Conservation (phyloP, 1,140 invertebrate species). For the Trinorchestia longiramus region DNA sequence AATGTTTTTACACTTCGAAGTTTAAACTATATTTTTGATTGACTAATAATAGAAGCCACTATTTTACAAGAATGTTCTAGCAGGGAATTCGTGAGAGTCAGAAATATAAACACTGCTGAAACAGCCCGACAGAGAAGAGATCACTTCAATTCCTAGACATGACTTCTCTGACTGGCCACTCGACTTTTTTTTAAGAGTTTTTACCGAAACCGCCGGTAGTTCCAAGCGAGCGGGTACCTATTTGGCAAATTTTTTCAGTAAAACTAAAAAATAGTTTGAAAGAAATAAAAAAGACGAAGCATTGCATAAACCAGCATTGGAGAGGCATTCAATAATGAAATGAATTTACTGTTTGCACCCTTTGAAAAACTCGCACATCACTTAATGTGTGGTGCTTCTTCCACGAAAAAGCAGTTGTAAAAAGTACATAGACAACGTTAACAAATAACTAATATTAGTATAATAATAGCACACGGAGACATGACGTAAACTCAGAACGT, state of each 20-base stretch:
- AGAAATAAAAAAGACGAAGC: background rate
- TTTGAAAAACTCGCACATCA: background rate
- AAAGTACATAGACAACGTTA: background rate
- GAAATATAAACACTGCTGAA: background rate
- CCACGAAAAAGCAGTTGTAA: background rate
- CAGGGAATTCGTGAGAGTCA: background rate
- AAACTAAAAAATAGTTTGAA: background rate
- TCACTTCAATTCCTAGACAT: background rate
- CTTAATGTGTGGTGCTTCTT: background rate
- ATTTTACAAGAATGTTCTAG: background rate
- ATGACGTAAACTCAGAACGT: background rate
- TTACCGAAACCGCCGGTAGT: background rate
- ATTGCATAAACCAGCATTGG: background rate
- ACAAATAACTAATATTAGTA: background rate
- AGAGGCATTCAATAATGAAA: background rate
- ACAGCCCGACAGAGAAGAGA: background rate
- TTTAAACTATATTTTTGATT: background rate
- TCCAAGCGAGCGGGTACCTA: background rate
- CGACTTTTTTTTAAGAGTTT: background rate
- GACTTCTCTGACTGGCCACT: background rate
- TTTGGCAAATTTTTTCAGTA: background rate
- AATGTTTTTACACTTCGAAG: background rate
- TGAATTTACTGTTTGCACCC: background rate
- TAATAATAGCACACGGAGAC: background rate
- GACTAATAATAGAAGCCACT: background rate